Evolutionary conservation across 2,888 invertebrate genomes (phyloP), one percentile per base, ranked within the genome.

Genomic region (Agrochola litura): DNA sequence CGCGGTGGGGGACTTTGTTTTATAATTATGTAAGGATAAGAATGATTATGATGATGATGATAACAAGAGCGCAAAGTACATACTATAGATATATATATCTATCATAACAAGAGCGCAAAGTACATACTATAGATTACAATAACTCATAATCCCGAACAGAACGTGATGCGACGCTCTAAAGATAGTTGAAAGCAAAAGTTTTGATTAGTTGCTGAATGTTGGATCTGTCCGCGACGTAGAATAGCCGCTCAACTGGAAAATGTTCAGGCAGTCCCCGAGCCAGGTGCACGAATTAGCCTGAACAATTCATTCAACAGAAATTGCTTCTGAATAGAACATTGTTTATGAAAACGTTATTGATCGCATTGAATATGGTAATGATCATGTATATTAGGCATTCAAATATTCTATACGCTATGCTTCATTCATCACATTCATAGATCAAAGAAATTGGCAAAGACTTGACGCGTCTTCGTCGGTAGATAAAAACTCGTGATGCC

Each of bases 391-490:
- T 75, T 69, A 73, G 72, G 72, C 66, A 82, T 85, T 73, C 73
- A 73, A 82, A 70, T 73, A 75, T 82, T 67, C 64, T 71, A 65
- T 60, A 56, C 58, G 73, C 66, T 56, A 70, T 43, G 58, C 74
- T 84, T 79, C 83, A 73, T 77, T 78, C 80, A 83, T 83, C 83
- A 75, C 85, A 78, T 83, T 80, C 87, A 81, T 79, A 76, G 76
- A 83, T 86, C 85, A 85, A 85, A 88, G 79, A 85, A 89, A 85
- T 89, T 89, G 89, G 86, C 88, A 88, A 67, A 64, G 76, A 76
- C 72, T 81, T 74, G 79, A 82, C 61, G 61, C 68, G 72, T 76
- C 71, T 77, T 81, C 64, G 77, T 75, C 72, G 54, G 25, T 76
- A n/a, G 76, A 81, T 74, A 82, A 81, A 88, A 77, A 88, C 64